Evolutionary conservation across 2,888 invertebrate genomes (phyloP).

Genomic region (Calameuta pallipes): DNA sequence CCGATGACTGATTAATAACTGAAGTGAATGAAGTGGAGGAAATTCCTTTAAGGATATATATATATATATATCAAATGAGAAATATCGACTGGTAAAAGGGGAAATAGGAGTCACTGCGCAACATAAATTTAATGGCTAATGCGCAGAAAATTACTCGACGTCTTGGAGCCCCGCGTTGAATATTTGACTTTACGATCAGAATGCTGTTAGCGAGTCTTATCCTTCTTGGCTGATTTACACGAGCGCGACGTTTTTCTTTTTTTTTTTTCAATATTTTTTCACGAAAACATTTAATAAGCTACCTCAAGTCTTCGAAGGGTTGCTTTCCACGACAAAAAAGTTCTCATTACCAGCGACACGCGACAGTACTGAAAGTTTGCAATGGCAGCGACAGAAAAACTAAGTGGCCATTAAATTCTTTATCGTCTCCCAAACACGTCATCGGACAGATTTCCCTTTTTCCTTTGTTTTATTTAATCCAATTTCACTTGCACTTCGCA

Average conservation of each 20-base stretch:
- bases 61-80: neutral
- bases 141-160: slow-evolving; percentile 37
- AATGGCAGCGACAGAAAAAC: neutral
- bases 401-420: neutral
- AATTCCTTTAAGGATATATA: neutral
- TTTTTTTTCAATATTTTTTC: neutral
- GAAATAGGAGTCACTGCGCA: slow-evolving; percentile 1
- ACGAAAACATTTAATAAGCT: neutral
- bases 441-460: neutral
- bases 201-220: neutral
- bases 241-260: neutral
- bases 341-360: slow-evolving; percentile 19
- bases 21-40: neutral
- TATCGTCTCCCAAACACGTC: neutral
- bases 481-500: neutral
- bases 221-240: neutral
- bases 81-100: neutral
- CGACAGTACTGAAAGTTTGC: slow-evolving; percentile 2
- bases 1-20: neutral
- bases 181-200: slow-evolving; percentile 24
- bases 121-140: slow-evolving; percentile 37
- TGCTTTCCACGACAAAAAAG: neutral
- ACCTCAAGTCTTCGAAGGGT: neutral
- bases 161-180: neutral
- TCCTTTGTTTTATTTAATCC: neutral